Conservation (phyloP, 2,888 invertebrate species). For the Drosophila flavopinicola region DNA sequence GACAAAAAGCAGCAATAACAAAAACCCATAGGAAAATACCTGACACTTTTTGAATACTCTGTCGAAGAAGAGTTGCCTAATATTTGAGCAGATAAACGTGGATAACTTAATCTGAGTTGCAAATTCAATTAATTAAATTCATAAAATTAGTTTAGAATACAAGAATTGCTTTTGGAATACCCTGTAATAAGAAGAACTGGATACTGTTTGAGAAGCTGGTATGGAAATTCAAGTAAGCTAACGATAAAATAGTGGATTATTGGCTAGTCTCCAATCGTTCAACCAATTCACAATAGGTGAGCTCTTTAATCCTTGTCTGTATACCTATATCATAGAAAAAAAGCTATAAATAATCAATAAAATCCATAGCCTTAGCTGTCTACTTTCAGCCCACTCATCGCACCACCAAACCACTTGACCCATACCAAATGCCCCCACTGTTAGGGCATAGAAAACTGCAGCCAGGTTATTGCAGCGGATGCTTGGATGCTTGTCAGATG, state of each 20-base stretch:
- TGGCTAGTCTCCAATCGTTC: too few relatives aligned
- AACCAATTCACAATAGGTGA: too few relatives aligned
- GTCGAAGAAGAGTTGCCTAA: background rate
- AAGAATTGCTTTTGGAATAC: too few relatives aligned
- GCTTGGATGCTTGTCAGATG: constrained; percentile 70
- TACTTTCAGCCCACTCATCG: background rate
- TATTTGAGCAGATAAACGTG: background rate
- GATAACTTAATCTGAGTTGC: too few relatives aligned
- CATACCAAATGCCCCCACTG: background rate
- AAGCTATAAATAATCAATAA: background rate
- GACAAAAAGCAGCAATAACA: constrained; percentile 39
- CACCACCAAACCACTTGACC: background rate
- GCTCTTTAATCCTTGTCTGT: too few relatives aligned
- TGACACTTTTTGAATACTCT: constrained; percentile 20
- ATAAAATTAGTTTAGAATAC: too few relatives aligned
- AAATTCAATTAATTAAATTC: background rate
- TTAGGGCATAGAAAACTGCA: constrained; percentile 29
- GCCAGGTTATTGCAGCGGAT: constrained; percentile 68
- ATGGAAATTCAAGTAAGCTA: too few relatives aligned
- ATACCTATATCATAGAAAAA: too few relatives aligned
- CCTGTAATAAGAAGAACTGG: too few relatives aligned
- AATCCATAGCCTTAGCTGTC: background rate
- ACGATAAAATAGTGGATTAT: too few relatives aligned
- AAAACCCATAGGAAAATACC: constrained; percentile 1
- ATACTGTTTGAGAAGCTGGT: too few relatives aligned